Base-by-base conservation (phyloP, 1,140 invertebrate species). In the Drosophila chauvacae region DNA sequence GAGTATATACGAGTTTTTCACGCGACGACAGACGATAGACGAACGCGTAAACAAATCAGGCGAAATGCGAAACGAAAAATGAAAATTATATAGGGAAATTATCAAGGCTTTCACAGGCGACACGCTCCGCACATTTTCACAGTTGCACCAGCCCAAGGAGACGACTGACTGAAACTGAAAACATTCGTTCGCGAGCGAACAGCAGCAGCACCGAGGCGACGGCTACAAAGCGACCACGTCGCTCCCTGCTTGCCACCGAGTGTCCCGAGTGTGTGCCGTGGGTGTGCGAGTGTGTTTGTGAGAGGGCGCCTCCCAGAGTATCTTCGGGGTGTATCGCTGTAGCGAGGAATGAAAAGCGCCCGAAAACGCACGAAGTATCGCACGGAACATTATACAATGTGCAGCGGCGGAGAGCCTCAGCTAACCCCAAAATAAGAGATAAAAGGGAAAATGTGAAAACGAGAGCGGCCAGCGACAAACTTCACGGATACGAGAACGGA, bases 111-210 rank as follows among this genome's bases (percentile, higher is more conserved):
- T 77, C 75, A 77, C 63, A 50, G 70, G 41, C 60, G 44, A 78
- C 56, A 60, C 77, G 84, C 75, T 78, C 41, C 85, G 80, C 81
- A 91, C 90, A 91, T 91, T 91, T 91, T 83, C 74, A 90, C 85
- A 81, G 82, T 90, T 81, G 74, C 90, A 91, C 90, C 76, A 90
- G 77, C 81, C 83, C 90, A 91, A 91, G 90, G 90, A 91, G 86
- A 91, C 90, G 86, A 91, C 90, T 91, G 82, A 91, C 70, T 73
- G 72, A 73, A 66, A 56, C 37, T 72, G 45, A 70, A 77, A 90
- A 80, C 73, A 78, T 56, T 56, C 53, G 53, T 26, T 39, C 44
- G 62, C 74, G 66, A 81, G 68, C 86, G 73, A 47, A 53, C 72
- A 9, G 37, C 26, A 53, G 28, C 57, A 47, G 26, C 69, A 26